phyloP scores from a whole-genome alignment of 2,797 vertebrate species.

The Triplophysa yarkandensis region DNA sequence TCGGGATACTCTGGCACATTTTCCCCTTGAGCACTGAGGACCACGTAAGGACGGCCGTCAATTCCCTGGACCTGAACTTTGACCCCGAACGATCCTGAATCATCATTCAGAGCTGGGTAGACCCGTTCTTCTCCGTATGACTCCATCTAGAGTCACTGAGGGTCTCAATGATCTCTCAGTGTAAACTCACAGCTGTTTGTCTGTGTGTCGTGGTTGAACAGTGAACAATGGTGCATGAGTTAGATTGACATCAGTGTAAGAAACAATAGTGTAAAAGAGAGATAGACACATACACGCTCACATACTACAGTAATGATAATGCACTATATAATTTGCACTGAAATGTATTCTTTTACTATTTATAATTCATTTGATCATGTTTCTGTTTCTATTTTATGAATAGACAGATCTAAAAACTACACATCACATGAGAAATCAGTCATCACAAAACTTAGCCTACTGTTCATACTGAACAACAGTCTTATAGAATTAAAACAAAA shows the following conservation, averaged over 20 bases:
- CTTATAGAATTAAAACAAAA: too few species aligned
- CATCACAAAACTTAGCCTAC: too few species aligned
- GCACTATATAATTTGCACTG: not conserved
- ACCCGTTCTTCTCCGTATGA: slow-evolving; percentile 72
- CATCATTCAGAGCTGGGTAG: slow-evolving; percentile 61
- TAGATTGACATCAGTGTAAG: slow-evolving; percentile 37
- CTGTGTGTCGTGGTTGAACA: not conserved
- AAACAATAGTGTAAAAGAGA: slow-evolving; percentile 53
- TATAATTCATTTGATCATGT: too few species aligned
- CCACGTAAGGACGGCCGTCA: slow-evolving; percentile 89
- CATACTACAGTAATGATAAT: slow-evolving; percentile 1
- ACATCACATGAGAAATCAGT: too few species aligned
- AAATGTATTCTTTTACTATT: too few species aligned
- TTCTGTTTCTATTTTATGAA: too few species aligned
- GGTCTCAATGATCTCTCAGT: slow-evolving; percentile 28
- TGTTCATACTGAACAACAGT: too few species aligned
- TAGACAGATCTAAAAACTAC: too few species aligned
- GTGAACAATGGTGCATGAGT: slow-evolving; percentile 36
- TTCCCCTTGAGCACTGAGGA: slow-evolving; percentile 84
- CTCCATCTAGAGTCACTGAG: slow-evolving; percentile 76
- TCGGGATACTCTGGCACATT: slow-evolving; percentile 58
- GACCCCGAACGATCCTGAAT: slow-evolving; percentile 83
- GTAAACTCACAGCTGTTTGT: not conserved
- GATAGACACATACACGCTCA: slow-evolving; percentile 61
- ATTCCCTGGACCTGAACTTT: slow-evolving; percentile 91